Percentiles rank a stretch among this genome's conserved stretches.
These are phyloP conservation scores for Loxodonta africana DNA, from an alignment of 2,113 vertebrate genomes.

Conservation along the genomic window DNA sequence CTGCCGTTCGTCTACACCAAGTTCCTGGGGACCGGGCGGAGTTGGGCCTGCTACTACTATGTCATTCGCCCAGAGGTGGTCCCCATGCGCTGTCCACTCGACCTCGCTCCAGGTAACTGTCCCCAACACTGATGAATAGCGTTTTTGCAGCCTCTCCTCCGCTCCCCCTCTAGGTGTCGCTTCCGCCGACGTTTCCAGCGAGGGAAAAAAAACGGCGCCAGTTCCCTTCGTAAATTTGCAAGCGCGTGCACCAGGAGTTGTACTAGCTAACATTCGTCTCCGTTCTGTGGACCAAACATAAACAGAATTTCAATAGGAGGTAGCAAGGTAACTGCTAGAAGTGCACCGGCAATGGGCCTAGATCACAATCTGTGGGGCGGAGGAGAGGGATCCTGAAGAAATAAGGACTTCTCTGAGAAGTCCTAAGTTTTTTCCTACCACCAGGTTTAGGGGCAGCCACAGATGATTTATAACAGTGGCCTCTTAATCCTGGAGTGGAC, in stretches of 20 bases:
- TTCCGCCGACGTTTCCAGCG: constrained; percentile 64
- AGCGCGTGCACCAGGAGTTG: background rate
- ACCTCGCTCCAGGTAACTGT: background rate
- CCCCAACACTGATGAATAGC: constrained; percentile 42
- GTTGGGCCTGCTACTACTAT: background rate
- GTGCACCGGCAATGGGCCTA: background rate
- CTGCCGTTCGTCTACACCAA: background rate
- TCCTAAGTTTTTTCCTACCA: background rate
- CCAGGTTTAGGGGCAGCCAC: background rate
- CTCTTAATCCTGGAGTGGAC: background rate
- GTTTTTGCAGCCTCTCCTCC: background rate
- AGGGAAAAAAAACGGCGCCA: constrained; percentile 20
- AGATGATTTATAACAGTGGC: background rate
- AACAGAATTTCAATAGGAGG: background rate
- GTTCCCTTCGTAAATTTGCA: background rate
- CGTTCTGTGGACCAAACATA: background rate
- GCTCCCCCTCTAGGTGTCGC: constrained; percentile 87
- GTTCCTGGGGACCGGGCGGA: background rate
- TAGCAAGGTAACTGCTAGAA: background rate
- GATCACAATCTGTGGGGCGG: background rate
- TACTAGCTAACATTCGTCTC: background rate
- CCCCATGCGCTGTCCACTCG: background rate
- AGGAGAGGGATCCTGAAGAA: background rate
- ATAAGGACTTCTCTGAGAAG: constrained; percentile 10
- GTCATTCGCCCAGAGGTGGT: background rate